Evolutionary conservation across 2,888 invertebrate species (phyloP), one percentile per base, ranked within the genome.

Genomic region (Taphrorychus bicolor): DNA sequence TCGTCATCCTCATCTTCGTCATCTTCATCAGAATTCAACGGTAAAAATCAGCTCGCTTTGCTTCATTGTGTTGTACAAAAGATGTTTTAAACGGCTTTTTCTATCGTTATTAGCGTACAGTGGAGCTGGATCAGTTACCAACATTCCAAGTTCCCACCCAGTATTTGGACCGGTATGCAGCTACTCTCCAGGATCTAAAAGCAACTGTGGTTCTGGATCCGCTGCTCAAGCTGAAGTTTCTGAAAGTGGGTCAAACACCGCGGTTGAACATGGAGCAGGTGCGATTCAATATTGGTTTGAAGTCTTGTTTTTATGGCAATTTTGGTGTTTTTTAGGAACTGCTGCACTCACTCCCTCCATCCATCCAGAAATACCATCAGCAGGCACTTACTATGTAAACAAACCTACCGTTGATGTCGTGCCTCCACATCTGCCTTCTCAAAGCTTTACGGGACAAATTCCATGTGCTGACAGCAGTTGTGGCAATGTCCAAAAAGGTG

Each of bases 331-430:
- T 56, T 53, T 18, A 66, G 54, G 49, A 9, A 52, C 23, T 17
- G 19, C 41, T n/a, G 48, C 60, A 19, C 3, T 18, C 9, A 45
- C 45, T 0, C 69, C 69, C 18, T 66, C 69, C 5, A 62, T 69
- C 21, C 69, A 66, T 17, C 66, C 70, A 9, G 56, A 60, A 63
- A 5, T 40, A 1, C 66, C 66, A 21, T 5, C 59, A 18, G 7
- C 63, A 11, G 67, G 67, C n/a, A 67, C 67, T 16, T 70, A 70
- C 49, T 70, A 60, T 18, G 42, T 70, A 16, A 64, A 67, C 32
- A 70, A 70, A 58, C 63, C 56, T 17, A 59, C 63, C 21, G 14
- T 11, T 16, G 45, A 52, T n/a, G 19, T 60, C 5, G 52, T 57
- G 19, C 51, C 61, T 17, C 63, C 70, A 22, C 21, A 23, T 2